Conservation (phyloP, 2,113 vertebrate species). For the Cariama cristata region DNA sequence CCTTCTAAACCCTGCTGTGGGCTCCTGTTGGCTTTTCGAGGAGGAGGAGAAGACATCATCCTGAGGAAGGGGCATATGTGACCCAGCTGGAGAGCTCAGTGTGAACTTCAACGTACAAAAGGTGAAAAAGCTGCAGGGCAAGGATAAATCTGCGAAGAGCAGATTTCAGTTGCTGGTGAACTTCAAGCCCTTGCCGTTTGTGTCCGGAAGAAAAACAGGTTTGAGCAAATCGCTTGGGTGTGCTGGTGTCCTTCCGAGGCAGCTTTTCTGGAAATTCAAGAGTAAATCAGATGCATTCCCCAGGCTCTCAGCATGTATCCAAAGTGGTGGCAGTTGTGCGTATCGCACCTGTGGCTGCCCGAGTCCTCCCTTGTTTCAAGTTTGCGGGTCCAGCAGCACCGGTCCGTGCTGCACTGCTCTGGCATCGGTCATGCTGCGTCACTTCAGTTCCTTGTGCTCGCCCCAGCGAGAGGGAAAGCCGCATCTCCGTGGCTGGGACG, state of each 20-base stretch:
- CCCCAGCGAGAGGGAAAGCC: background rate
- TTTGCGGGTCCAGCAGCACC: background rate
- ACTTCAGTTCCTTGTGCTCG: background rate
- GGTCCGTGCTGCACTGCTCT: background rate
- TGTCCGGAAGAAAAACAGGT: background rate
- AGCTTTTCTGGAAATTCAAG: background rate
- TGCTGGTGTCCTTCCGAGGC: background rate
- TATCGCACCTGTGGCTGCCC: background rate
- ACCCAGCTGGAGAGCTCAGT: background rate
- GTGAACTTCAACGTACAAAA: background rate
- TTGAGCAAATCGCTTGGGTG: background rate
- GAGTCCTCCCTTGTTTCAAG: background rate
- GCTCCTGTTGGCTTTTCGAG: rapidly evolving
- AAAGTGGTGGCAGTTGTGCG: background rate
- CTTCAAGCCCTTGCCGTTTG: background rate
- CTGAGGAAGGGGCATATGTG: rapidly evolving
- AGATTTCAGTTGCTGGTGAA: background rate
- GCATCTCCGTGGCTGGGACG: background rate
- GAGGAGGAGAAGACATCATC: background rate
- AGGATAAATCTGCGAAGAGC: background rate
- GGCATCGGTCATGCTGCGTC: rapidly evolving
- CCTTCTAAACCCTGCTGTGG: background rate
- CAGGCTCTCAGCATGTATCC: background rate
- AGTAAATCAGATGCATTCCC: background rate
- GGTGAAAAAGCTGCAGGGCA: background rate